Conservation (phyloP, 2,797 vertebrate genomes). For the Scolopax bukidnonensis region DNA sequence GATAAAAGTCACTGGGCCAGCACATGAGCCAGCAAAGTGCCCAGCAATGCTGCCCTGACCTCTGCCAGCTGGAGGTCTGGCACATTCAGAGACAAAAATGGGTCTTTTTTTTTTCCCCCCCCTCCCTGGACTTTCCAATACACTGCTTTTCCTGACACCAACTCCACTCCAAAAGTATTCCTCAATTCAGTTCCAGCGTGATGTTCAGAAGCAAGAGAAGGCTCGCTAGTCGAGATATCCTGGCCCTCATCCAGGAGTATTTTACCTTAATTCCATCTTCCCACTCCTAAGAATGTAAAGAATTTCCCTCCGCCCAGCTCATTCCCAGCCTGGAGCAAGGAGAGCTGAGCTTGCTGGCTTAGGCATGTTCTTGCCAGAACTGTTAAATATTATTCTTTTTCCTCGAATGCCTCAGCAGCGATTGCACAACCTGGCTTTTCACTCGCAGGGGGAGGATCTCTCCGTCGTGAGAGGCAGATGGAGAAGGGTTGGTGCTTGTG, state of each 20-base stretch:
- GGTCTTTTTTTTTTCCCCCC: fast-evolving
- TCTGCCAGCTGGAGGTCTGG: neutral
- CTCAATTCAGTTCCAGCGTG: neutral
- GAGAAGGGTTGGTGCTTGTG: neutral
- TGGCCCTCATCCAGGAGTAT: neutral
- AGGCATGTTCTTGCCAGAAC: neutral
- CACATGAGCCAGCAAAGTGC: fast-evolving
- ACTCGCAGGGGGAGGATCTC: neutral
- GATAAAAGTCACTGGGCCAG: neutral
- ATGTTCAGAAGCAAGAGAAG: neutral
- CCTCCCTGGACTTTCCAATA: neutral
- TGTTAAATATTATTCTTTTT: neutral
- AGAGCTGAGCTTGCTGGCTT: neutral
- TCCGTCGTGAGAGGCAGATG: neutral
- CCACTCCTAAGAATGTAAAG: neutral
- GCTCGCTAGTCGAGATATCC: neutral
- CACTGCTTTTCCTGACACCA: neutral
- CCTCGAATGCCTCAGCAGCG: constrained; percentile 2
- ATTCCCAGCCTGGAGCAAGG: neutral
- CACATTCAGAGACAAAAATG: neutral
- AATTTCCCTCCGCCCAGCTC: constrained; percentile 38
- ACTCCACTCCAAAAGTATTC: neutral
- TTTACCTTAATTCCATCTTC: constrained; percentile 19
- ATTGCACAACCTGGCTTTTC: neutral
- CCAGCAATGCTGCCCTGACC: neutral